phyloP scores from a whole-genome alignment of 2,113 vertebrate genomes.

The Toxotes jaculatrix region DNA sequence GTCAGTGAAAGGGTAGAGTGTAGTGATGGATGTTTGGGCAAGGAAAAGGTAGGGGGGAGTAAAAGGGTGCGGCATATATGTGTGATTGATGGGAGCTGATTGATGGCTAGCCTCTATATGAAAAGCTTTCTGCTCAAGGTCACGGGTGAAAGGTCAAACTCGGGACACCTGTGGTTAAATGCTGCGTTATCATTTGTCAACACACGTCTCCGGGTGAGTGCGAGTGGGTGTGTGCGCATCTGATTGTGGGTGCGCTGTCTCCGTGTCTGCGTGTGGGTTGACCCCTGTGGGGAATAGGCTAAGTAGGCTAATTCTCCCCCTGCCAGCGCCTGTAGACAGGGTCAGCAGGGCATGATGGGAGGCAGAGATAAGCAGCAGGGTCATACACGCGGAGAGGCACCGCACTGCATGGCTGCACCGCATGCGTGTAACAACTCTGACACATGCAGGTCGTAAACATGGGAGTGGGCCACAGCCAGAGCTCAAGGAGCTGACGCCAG shows the following conservation, averaged over 20 bases:
- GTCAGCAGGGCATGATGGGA: constrained; percentile 74
- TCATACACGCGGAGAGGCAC: constrained; percentile 54
- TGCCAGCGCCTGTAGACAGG: constrained; percentile 64
- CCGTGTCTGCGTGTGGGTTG: constrained; percentile 64
- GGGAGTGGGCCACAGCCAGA: constrained; percentile 58
- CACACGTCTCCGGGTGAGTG: constrained; percentile 34
- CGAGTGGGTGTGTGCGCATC: constrained; percentile 12
- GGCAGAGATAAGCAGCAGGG: constrained; percentile 80
- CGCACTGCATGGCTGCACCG: constrained; percentile 63
- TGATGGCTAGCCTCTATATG: constrained; percentile 67
- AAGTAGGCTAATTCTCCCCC: constrained; percentile 78
- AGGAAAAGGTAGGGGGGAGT: constrained; percentile 45
- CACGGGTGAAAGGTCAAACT: constrained; percentile 76
- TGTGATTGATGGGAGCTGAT: constrained; percentile 77
- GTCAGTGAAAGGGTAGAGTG: constrained; percentile 73
- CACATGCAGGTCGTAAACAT: constrained; percentile 74
- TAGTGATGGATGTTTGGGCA: constrained; percentile 75
- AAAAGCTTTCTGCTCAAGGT: constrained; percentile 74
- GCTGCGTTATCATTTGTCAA: constrained; percentile 74
- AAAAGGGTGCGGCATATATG: constrained; percentile 55
- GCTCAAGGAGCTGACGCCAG: constrained; percentile 77
- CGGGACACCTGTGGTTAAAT: constrained; percentile 74
- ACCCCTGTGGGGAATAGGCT: constrained; percentile 73
- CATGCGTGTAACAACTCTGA: constrained; percentile 65
- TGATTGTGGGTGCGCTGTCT: constrained; percentile 42